Base-by-base conservation (phyloP, 2,797 vertebrate genomes). In the Bradypus variegatus region DNA sequence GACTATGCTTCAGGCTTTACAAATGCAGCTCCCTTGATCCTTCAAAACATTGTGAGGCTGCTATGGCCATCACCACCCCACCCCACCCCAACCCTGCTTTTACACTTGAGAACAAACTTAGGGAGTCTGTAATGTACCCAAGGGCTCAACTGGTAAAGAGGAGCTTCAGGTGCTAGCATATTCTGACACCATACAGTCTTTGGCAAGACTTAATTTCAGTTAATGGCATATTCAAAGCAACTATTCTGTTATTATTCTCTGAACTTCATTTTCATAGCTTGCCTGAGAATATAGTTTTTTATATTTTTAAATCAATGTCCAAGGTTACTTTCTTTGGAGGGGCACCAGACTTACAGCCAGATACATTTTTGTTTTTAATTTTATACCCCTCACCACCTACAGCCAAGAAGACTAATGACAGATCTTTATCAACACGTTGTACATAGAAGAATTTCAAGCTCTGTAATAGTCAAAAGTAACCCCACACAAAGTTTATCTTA, bases 201-300 rank as follows among this genome's bases (percentile, higher is more conserved):
- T 31, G 7, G 36, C 45, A 91, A 78, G 21, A 89, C 67, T 87
- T 86, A 73, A 93, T 27, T 85, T 73, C 19, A 85, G 38, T 36
- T 36, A 84, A 92, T 10, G 36, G 31, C 45, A 72, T 72, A 67
- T 64, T 73, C 62, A 89, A 77, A 73, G 64, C 23, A 92, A 50
- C 84, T 64, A 62, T 41, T 89, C 88, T 36, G 62, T 67, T 73
- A 69, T 69, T 53, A 58, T 67, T 82, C 69, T 89, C 82, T 93
- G 81, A 87, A 27, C 65, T 93, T 93, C 50, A 65, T 77, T 94
- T 85, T 67, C 53, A 91, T 33, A 64, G 89, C 81, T 89, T n/a
- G 67, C 64, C 53, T 82, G 65, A 72, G 48, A 64, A 78, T 65
- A 75, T 48, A 45, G 53, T 33, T 19, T 81, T 79, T 87, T 16